Conservation (phyloP, 2,113 vertebrate species). For the Jacana jacana region DNA sequence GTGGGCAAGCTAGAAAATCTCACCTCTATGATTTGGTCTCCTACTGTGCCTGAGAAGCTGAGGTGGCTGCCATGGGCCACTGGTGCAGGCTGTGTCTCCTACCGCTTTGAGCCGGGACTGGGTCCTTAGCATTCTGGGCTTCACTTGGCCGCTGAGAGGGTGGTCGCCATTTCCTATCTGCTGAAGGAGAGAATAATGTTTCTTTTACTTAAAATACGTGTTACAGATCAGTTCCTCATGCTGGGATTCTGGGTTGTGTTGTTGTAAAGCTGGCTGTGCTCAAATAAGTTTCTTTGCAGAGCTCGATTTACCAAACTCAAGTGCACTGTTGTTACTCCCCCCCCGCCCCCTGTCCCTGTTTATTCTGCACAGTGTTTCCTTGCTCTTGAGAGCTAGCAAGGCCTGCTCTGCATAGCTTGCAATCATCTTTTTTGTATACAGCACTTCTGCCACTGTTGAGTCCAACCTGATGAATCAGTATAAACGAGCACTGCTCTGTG, state of each 20-base stretch:
- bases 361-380: neutral
- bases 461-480: neutral
- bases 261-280: neutral
- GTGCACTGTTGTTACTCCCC: neutral
- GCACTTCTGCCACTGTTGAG: neutral
- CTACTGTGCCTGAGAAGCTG: neutral
- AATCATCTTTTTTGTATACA: neutral
- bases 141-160: neutral
- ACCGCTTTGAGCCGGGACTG: neutral
- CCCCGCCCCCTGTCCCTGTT: neutral
- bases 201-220: neutral
- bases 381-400: neutral
- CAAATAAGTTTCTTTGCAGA: neutral
- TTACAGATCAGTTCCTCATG: neutral
- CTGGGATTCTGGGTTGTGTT: neutral
- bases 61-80: neutral
- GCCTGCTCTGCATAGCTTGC: neutral
- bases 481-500: neutral
- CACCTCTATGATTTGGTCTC: neutral
- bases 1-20: neutral
- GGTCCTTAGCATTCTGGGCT: neutral
- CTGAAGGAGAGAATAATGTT: neutral
- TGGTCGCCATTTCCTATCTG: fast-evolving
- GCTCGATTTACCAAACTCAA: neutral
- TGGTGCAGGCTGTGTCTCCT: neutral